Evolutionary conservation across 2,113 vertebrate species (phyloP).

Genomic region (Sebastes fasciatus): DNA sequence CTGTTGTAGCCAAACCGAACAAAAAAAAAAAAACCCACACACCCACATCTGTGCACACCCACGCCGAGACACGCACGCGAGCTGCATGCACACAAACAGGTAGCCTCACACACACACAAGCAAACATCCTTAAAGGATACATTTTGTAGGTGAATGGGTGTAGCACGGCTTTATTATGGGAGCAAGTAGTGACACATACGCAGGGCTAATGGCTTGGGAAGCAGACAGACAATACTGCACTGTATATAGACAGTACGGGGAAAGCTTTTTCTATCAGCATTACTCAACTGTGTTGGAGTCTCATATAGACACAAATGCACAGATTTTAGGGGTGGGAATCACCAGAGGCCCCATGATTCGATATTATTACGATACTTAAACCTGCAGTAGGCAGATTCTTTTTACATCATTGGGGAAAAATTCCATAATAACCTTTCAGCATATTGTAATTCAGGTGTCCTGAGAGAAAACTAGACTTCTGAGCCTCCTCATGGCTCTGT

Average conservation of each 20-base stretch:
- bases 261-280: slow-evolving; percentile 15
- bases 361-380: too few relatives aligned
- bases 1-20: slow-evolving; percentile 53
- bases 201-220: slow-evolving; percentile 15
- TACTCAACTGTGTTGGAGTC: neutral
- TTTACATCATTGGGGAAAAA: too few relatives aligned
- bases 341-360: too few relatives aligned
- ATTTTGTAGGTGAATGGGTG: slow-evolving; percentile 23
- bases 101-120: slow-evolving; percentile 2
- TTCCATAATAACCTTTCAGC: too few relatives aligned
- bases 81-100: slow-evolving; percentile 25
- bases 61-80: slow-evolving; percentile 12
- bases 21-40: slow-evolving; percentile 40
- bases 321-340: neutral
- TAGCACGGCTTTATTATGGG: slow-evolving; percentile 4
- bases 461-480: too few relatives aligned
- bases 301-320: neutral
- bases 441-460: too few relatives aligned
- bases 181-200: slow-evolving; percentile 37
- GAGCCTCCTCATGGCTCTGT: too few relatives aligned
- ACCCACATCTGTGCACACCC: slow-evolving; percentile 53
- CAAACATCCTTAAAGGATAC: slow-evolving; percentile 8
- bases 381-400: too few relatives aligned
- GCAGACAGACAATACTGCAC: slow-evolving; percentile 2
- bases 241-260: neutral